Base-by-base conservation (phyloP, 2,888 invertebrate species). In the Hirtodrosophila duncani region DNA sequence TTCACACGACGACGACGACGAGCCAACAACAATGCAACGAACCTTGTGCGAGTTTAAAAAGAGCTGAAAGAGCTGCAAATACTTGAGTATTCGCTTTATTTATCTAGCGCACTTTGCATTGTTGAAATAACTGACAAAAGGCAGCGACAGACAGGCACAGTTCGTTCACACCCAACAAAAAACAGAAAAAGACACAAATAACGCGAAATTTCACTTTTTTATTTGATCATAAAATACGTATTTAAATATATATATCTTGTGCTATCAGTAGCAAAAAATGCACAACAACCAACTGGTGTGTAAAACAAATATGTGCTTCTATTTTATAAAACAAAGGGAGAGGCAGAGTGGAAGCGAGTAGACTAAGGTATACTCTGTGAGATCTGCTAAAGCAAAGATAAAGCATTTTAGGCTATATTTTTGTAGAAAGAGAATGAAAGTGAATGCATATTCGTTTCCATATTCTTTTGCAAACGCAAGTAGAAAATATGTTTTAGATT, bases 191-290 rank as follows among this genome's bases (percentile, higher is more conserved):
- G n/a, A 44, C 33, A 43, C 52, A 51, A 45, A 58, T 29, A 11
- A 34, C 13, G 6, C 36, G 10, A 45, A 56, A 59, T 50, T 59
- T 41, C 24, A 31, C 30, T 37, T 37, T 2, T 29, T 20, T 31
- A 27, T 48, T 60, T 60, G 57, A 78, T 78, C 75, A 63, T 52
- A 55, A 60, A 74, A 69, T 66, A n/a, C n/a, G n/a, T n/a, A 79
- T 79, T 75, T 55, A 75, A 72, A 79, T 75, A 79, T 71, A 72
- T 71, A 71, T 52, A 64, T 63, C 61, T 58, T 34, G 70, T 69
- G 72, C 65, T 72, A 52, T 45, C 66, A 63, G 45, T 21, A 6
- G n/a, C n/a, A 17, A 34, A 45, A 23, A 61, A 46, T 43, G 55
- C 36, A 62, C 42, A 63, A 63, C 27, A 43, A 30, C 41, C 49